A percentile compares a stretch with the other conserved stretches of the same genome.
These are phyloP conservation scores for Palloptera scutellata DNA, from an alignment of 2,888 invertebrate species.

Conservation along the genomic window DNA sequence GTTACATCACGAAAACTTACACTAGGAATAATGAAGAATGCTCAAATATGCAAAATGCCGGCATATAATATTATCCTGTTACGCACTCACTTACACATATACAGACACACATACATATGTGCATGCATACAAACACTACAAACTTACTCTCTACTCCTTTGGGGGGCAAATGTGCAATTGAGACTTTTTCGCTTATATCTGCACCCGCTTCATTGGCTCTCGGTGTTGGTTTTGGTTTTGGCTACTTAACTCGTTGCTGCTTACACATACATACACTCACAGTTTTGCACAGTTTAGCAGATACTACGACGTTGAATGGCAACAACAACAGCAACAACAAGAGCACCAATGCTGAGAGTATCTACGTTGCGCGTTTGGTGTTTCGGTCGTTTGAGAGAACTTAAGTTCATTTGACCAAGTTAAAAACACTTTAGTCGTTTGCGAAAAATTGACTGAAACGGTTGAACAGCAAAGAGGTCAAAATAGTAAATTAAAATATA, in stretches of 20 bases:
- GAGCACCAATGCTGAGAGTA: constrained; percentile 3
- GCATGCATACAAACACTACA: no score
- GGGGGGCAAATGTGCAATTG: no score
- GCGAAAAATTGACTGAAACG: constrained; percentile 25
- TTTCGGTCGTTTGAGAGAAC: not conserved
- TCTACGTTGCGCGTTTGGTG: not conserved
- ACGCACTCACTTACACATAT: not conserved
- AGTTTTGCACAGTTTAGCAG: no score
- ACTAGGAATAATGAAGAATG: not conserved
- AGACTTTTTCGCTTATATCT: no score
- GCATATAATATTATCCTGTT: not conserved
- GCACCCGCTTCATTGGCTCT: no score
- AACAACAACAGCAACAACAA: constrained; percentile 6
- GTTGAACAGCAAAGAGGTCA: constrained; percentile 15
- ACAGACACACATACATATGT: not conserved
- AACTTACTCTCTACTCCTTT: no score
- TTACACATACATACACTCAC: not conserved
- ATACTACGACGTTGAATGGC: constrained; percentile 15
- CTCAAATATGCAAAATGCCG: not conserved
- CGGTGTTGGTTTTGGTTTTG: no score
- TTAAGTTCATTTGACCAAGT: constrained; percentile 10
- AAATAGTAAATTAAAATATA: not conserved
- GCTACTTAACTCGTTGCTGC: not conserved
- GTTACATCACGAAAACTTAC: no score
- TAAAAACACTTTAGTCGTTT: constrained; percentile 28